Percentiles rank a stretch among this genome's conserved stretches.
Evolutionary conservation across 2,888 invertebrate species (phyloP).

Genomic region (Mythimna impura): DNA sequence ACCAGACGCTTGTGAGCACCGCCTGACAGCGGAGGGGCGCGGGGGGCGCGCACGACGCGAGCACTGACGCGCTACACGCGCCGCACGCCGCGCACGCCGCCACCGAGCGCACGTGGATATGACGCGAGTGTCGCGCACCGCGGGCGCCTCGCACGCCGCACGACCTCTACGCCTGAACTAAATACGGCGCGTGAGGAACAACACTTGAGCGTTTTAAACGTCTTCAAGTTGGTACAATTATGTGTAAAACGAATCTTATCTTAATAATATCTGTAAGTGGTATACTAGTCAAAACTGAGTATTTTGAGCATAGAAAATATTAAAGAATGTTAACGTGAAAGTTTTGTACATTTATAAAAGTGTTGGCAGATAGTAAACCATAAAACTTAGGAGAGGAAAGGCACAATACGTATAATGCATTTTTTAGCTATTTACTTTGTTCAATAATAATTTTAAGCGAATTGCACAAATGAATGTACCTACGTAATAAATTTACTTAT

Average conservation of each 20-base stretch:
- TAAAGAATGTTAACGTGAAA: constrained; percentile 7
- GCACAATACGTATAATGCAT: constrained; percentile 3
- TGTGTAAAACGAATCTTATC: constrained; percentile 29
- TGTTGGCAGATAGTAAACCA: background rate
- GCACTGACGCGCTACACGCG: constrained; percentile 67
- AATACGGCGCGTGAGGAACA: constrained; percentile 25
- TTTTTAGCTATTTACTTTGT: constrained; percentile 1
- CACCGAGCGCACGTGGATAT: constrained; percentile 66
- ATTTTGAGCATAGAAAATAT: constrained; percentile 22
- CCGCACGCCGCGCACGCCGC: constrained; percentile 62
- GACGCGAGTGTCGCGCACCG: constrained; percentile 63
- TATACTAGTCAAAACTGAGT: constrained; percentile 52
- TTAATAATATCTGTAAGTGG: constrained; percentile 32
- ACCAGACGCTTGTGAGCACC: constrained; percentile 82
- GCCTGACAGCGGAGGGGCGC: constrained; percentile 85
- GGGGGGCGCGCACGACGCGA: constrained; percentile 70
- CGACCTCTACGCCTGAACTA: constrained; percentile 82
- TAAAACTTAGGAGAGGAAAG: background rate
- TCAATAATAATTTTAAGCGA: background rate
- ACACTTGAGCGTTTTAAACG: constrained; percentile 46
- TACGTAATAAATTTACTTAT: background rate
- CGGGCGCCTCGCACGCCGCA: constrained; percentile 80
- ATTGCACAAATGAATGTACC: constrained; percentile 15
- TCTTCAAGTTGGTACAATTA: constrained; percentile 37
- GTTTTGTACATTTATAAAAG: constrained; percentile 22